Evolutionary conservation across 2,797 vertebrate genomes (phyloP).

Genomic region (Bovichtus diacanthus): DNA sequence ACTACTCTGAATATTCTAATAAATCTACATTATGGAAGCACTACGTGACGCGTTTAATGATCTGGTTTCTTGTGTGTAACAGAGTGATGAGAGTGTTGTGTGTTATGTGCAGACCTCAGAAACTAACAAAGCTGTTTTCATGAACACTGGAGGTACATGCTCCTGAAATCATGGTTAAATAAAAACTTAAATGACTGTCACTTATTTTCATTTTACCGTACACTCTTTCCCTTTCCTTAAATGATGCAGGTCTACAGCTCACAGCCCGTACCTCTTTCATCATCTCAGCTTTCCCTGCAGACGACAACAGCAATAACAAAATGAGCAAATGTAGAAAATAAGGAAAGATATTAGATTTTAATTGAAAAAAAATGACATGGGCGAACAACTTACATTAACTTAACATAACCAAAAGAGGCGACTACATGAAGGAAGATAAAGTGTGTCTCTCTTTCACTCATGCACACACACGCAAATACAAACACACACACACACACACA

Average conservation of each 20-base stretch:
- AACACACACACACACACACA: slow-evolving; percentile 15
- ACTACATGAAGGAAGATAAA: slow-evolving; percentile 54
- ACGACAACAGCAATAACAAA: slow-evolving; percentile 4
- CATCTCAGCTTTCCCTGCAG: slow-evolving; percentile 25
- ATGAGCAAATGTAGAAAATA: slow-evolving; percentile 20
- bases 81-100: slow-evolving; percentile 24
- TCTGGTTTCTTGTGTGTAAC: slow-evolving; percentile 58
- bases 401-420: slow-evolving; percentile 71
- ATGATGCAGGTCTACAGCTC: slow-evolving; percentile 24
- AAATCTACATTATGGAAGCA: slow-evolving; percentile 84
- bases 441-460: slow-evolving; percentile 42
- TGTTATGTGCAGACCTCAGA: slow-evolving; percentile 7
- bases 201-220: slow-evolving; percentile 27
- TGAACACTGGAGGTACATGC: not conserved
- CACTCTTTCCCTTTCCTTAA: slow-evolving; percentile 4
- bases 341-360: slow-evolving; percentile 77
- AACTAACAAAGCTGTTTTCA: not conserved
- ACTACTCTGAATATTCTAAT: slow-evolving; percentile 85
- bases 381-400: slow-evolving; percentile 79
- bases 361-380: slow-evolving; percentile 66
- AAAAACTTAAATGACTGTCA: slow-evolving; percentile 6
- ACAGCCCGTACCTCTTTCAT: not conserved
- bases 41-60: slow-evolving; percentile 41
- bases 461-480: slow-evolving; percentile 13
- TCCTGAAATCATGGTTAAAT: slow-evolving; percentile 6